Evolutionary conservation across 2,113 vertebrate species (phyloP).

Genomic region (Amia ocellicauda): DNA sequence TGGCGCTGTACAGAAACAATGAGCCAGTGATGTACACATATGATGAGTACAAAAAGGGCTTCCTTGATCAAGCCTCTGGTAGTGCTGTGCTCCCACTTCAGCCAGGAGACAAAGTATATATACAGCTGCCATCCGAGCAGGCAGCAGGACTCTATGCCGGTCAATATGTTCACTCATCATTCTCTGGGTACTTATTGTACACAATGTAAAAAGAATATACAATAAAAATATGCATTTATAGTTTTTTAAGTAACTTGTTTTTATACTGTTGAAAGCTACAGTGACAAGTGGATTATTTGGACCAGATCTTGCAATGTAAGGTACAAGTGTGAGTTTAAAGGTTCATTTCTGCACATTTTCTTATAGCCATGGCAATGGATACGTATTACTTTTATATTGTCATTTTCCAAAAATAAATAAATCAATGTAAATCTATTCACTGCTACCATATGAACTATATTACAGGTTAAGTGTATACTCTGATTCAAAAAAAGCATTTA

Average conservation of each 20-base stretch:
- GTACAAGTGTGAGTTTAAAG: slow-evolving; percentile 34
- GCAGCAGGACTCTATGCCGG: slow-evolving; percentile 93
- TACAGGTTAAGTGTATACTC: slow-evolving; percentile 1
- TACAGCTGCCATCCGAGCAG: slow-evolving; percentile 94
- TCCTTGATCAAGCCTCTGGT: slow-evolving; percentile 93
- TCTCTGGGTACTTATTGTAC: slow-evolving; percentile 97
- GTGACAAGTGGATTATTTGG: slow-evolving; percentile 54
- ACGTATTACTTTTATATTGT: slow-evolving; percentile 51
- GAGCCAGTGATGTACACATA: slow-evolving; percentile 97
- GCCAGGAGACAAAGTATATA: slow-evolving; percentile 81
- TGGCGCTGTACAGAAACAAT: slow-evolving; percentile 92
- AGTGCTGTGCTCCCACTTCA: slow-evolving; percentile 85
- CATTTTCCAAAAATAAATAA: slow-evolving; percentile 30
- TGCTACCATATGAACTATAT: neutral
- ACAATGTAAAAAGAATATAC: slow-evolving; percentile 71
- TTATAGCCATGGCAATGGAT: slow-evolving; percentile 40
- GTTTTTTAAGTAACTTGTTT: slow-evolving; percentile 47
- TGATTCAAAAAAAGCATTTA: slow-evolving; percentile 6
- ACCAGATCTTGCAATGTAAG: slow-evolving; percentile 55
- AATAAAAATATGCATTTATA: slow-evolving; percentile 18
- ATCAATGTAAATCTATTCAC: slow-evolving; percentile 9
- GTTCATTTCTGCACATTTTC: slow-evolving; percentile 48
- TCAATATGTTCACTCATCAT: slow-evolving; percentile 93
- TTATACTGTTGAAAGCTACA: slow-evolving; percentile 48
- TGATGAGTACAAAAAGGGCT: slow-evolving; percentile 93